phyloP scores from a whole-genome alignment of 2,113 vertebrate genomes.

The Indicator maculatus region DNA sequence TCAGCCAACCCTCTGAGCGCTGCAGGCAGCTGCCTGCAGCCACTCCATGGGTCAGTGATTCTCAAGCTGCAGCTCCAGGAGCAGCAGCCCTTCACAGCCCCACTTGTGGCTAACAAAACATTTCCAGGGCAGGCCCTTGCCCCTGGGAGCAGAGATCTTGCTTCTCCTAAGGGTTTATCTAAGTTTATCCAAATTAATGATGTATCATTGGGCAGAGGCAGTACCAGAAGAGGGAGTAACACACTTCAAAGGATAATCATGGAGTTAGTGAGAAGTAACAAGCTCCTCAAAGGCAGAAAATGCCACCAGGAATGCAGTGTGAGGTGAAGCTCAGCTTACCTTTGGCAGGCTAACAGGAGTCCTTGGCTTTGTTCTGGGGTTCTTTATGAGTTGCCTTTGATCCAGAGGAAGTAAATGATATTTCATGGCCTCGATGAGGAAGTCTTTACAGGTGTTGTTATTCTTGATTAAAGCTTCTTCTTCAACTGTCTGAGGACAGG shows the following conservation, averaged over 20 bases:
- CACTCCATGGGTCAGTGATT: fast-evolving
- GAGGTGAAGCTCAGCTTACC: slow-evolving; percentile 68
- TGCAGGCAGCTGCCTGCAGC: background rate
- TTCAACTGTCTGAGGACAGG: slow-evolving; percentile 86
- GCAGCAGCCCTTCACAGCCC: background rate
- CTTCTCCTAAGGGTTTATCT: background rate
- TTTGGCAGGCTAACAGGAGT: slow-evolving; percentile 93
- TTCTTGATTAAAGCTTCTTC: slow-evolving; percentile 97
- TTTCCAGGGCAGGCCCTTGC: background rate
- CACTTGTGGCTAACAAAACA: background rate
- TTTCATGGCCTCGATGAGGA: slow-evolving; percentile 98
- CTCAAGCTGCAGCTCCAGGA: background rate
- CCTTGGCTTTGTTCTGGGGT: slow-evolving; percentile 90
- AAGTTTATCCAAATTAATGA: background rate
- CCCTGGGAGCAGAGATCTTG: background rate
- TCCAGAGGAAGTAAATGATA: slow-evolving; percentile 95
- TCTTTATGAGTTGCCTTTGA: slow-evolving; percentile 95
- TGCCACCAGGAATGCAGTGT: background rate
- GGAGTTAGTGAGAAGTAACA: background rate
- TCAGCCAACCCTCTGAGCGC: background rate
- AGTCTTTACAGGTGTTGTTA: slow-evolving; percentile 97
- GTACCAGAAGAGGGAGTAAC: slow-evolving; percentile 9
- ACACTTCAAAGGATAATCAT: background rate
- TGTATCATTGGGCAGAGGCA: fast-evolving
- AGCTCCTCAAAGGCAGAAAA: background rate